phyloP scores from a whole-genome alignment of 2,888 invertebrate genomes.

The Andrena flavipes region DNA sequence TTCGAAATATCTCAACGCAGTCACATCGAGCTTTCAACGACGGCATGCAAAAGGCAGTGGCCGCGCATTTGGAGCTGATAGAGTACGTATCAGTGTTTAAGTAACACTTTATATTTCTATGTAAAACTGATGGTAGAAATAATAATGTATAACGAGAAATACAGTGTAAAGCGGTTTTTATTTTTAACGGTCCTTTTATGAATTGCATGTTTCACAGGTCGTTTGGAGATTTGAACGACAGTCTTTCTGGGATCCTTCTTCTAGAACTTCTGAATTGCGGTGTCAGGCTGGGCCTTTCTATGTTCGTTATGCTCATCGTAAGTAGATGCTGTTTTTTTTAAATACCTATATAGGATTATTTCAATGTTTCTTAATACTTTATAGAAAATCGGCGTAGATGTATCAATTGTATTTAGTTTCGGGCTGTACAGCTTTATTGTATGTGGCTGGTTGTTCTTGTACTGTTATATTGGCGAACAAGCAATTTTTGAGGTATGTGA shows the following conservation, averaged over 20 bases:
- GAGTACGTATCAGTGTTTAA: constrained; percentile 32
- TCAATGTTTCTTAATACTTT: not conserved
- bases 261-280: constrained; percentile 68
- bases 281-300: constrained; percentile 64
- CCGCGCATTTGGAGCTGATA: not conserved
- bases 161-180: not conserved
- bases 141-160: not conserved
- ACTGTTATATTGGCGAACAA: constrained; percentile 48
- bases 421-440: not conserved
- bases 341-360: too few species aligned
- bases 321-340: not conserved
- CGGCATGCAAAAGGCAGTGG: not conserved
- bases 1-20: not conserved
- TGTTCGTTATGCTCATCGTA: constrained; percentile 62
- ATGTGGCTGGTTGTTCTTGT: constrained; percentile 18
- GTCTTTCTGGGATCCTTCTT: constrained; percentile 68
- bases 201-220: constrained; percentile 58
- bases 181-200: not conserved
- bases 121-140: not conserved
- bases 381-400: not conserved
- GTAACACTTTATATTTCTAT: not conserved
- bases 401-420: not conserved
- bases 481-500: constrained; percentile 20
- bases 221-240: constrained; percentile 66
- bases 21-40: not conserved